These are phyloP conservation scores for Liasis olivaceus DNA, from an alignment of 2,797 vertebrate genomes.

Conservation along the genomic window DNA sequence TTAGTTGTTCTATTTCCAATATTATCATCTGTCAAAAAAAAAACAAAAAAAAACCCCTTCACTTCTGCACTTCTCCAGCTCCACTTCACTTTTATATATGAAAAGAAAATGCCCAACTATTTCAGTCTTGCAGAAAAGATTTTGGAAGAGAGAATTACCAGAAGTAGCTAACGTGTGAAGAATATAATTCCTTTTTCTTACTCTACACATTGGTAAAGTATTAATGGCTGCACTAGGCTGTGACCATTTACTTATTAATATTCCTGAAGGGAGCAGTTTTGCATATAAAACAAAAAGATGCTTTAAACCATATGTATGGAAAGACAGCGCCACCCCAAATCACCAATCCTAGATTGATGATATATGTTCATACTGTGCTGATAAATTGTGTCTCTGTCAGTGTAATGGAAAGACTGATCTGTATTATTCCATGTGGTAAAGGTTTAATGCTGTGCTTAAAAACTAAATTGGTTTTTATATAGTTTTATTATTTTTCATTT, in stretches of 20 bases:
- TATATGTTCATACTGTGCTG: background rate
- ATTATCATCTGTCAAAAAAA: background rate
- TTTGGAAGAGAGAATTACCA: slow-evolving; percentile 9
- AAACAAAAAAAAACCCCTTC: background rate
- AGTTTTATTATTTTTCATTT: background rate
- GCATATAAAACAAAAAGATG: slow-evolving; percentile 26
- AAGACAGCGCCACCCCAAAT: background rate
- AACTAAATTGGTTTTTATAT: background rate
- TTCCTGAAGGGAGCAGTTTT: background rate
- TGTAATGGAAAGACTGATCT: background rate
- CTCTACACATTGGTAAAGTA: slow-evolving; percentile 31
- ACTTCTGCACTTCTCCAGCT: background rate
- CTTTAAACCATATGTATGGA: background rate
- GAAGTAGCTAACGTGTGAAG: slow-evolving; percentile 13
- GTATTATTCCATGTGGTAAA: background rate
- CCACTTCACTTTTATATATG: background rate
- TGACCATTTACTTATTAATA: slow-evolving; percentile 33
- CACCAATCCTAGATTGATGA: background rate
- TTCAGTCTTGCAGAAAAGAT: slow-evolving; percentile 4
- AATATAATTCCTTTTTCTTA: background rate
- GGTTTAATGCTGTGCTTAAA: background rate
- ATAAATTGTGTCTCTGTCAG: background rate
- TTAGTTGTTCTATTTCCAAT: slow-evolving; percentile 12
- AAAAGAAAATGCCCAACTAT: slow-evolving; percentile 6
- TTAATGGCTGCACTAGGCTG: slow-evolving; percentile 29